Evolutionary conservation across 1,140 invertebrate species (phyloP).

Genomic region (Bombyx mori): DNA sequence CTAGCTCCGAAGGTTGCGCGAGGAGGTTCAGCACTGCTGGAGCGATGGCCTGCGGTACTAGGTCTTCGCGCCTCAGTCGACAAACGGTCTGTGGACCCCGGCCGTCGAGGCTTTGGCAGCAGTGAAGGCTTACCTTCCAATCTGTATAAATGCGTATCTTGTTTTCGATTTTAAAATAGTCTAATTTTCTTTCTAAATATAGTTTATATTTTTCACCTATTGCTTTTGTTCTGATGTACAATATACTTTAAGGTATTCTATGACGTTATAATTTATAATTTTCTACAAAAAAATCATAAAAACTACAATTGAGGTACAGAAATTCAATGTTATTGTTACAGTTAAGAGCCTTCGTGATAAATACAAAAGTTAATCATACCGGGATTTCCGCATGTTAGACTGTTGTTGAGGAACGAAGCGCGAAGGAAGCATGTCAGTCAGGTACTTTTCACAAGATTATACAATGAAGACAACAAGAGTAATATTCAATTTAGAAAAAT

Average conservation of each 20-base stretch:
- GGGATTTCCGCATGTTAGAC: slow-evolving; percentile 38
- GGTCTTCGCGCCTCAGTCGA: slow-evolving; percentile 43
- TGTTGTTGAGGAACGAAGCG: slow-evolving; percentile 33
- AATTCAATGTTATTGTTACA: background rate
- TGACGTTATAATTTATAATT: too few species aligned
- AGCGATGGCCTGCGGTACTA: slow-evolving; percentile 32
- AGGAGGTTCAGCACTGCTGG: slow-evolving; percentile 45
- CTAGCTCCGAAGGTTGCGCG: slow-evolving; percentile 31
- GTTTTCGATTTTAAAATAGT: too few species aligned
- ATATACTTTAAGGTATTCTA: too few species aligned
- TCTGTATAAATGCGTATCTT: slow-evolving; percentile 10
- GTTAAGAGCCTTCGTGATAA: background rate
- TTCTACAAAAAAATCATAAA: too few species aligned
- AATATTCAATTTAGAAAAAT: slow-evolving; percentile 2
- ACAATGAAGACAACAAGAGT: slow-evolving; percentile 1
- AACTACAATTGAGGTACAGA: too few species aligned
- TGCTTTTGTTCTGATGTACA: too few species aligned
- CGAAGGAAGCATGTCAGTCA: slow-evolving; percentile 21
- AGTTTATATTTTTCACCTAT: too few species aligned
- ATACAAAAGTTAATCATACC: slow-evolving; percentile 16
- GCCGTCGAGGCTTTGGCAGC: slow-evolving; percentile 41
- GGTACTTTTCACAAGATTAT: background rate
- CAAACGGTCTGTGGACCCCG: slow-evolving; percentile 42
- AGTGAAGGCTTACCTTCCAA: slow-evolving; percentile 44
- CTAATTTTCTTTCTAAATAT: too few species aligned